phyloP scores from a whole-genome alignment of 2,888 invertebrate genomes.

The Miltochrista miniata region DNA sequence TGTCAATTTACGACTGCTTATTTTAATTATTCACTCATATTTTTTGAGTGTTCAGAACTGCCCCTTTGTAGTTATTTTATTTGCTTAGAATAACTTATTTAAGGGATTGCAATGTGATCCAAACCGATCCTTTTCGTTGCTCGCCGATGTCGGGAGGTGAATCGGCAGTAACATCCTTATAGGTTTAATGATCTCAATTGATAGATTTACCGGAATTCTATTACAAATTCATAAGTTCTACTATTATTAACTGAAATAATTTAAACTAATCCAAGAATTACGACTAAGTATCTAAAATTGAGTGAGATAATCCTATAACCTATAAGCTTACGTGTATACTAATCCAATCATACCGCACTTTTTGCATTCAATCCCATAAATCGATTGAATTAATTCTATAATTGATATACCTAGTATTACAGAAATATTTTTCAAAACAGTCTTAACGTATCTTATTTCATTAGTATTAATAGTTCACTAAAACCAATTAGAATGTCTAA shows the following conservation, averaged over 20 bases:
- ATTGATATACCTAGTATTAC: conserved; percentile 22
- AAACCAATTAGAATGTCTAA: conserved; percentile 37
- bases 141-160: no score
- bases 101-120: no score
- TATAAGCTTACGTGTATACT: conserved; percentile 2
- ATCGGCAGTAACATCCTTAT: no score
- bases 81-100: no score
- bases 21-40: conserved; percentile 28
- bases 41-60: no score
- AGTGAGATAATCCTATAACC: not conserved
- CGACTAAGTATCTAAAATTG: not conserved
- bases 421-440: conserved; percentile 21
- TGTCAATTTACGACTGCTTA: conserved; percentile 24
- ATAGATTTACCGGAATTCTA: no score
- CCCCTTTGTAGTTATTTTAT: no score
- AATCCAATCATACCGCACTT: conserved; percentile 22
- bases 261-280: not conserved
- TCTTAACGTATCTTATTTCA: conserved; percentile 26
- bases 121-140: no score
- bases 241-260: not conserved
- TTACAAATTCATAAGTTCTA: no score
- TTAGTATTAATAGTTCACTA: conserved; percentile 38
- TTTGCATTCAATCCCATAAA: conserved; percentile 20
- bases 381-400: conserved; percentile 27
- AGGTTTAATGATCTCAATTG: no score